Base-by-base conservation (phyloP, 2,797 vertebrate species). In the Nannoperca obscura region DNA sequence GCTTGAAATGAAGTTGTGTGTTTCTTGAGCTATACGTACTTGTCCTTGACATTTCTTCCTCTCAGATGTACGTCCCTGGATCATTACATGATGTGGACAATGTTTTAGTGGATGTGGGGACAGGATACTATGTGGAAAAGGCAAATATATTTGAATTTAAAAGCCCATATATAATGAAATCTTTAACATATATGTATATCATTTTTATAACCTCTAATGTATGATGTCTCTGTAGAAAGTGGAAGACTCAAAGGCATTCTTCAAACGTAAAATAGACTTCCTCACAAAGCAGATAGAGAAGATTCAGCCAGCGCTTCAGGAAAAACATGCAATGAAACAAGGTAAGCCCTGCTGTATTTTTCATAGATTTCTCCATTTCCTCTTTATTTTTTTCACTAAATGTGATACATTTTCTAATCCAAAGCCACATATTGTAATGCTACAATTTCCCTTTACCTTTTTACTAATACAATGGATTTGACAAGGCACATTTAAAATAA, bases 261-360 rank as follows among this genome's bases (percentile, higher is more conserved):
- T 99, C 92, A 97, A 97, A 86, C 95, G 97, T 30, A 99, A 98
- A 87, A 96, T 98, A 55, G 97, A 98, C 30, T 99, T 99, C 78
- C 95, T 99, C 47, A 98, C 97, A 9, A 98, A 97, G 86, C 97
- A 99, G 86, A 98, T 99, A 88, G 97, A 99, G 90, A 99, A 98
- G 86, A 97, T 99, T 89, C 97, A 98, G 64, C 98, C 97, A 2
- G 96, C 96, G 2, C 94, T 99, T 57, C 97, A 99, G 80, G 97
- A 98, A 88, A 99, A 98, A 71, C 96, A 97, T 4, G 92, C 92
- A 42, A 96, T 99, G 97, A 99, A 98, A 82, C 97, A 98, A 95
- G 97, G 97, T 97, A 57, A 91, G 82, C 4, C 1, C 2, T 7
- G 0, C 7, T n/a, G 4, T 0, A 19, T 62, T 24, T 36, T 20